Evolutionary conservation across 30 jellyfish, hydroid and myxozoan genomes (phyloP).

Genomic region (Aurelia aurita complex sp. Pacific): DNA sequence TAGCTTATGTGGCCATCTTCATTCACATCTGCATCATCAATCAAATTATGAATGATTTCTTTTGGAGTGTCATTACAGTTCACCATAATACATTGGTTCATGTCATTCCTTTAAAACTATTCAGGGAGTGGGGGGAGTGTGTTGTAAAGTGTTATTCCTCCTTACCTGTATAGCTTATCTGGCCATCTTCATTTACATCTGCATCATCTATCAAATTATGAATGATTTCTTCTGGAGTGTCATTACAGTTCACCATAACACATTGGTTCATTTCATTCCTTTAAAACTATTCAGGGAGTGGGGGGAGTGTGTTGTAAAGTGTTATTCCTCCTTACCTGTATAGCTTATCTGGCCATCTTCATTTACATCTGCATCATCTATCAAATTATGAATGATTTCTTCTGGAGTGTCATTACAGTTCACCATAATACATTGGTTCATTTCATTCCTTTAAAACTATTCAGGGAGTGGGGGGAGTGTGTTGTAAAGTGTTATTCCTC

Average conservation of each 20-base stretch:
- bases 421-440: background rate
- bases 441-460: background rate
- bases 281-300: too few species aligned
- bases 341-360: constrained; percentile 83
- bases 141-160: background rate
- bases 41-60: constrained; percentile 65
- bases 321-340: too few species aligned
- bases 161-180: constrained; percentile 62
- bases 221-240: too few species aligned
- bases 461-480: background rate
- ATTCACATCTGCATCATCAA: constrained; percentile 80
- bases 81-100: background rate
- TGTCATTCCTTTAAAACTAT: too few species aligned
- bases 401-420: constrained; percentile 51
- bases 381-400: constrained; percentile 65
- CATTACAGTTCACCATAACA: too few species aligned
- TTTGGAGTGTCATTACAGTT: constrained; percentile 43
- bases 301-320: too few species aligned
- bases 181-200: too few species aligned
- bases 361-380: constrained; percentile 84
- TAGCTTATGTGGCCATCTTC: constrained; percentile 82
- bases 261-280: too few species aligned
- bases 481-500: background rate
- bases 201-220: too few species aligned
- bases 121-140: background rate